These are phyloP conservation scores for Phocoena phocoena DNA, from an alignment of 2,113 vertebrate genomes.

Conservation along the genomic window DNA sequence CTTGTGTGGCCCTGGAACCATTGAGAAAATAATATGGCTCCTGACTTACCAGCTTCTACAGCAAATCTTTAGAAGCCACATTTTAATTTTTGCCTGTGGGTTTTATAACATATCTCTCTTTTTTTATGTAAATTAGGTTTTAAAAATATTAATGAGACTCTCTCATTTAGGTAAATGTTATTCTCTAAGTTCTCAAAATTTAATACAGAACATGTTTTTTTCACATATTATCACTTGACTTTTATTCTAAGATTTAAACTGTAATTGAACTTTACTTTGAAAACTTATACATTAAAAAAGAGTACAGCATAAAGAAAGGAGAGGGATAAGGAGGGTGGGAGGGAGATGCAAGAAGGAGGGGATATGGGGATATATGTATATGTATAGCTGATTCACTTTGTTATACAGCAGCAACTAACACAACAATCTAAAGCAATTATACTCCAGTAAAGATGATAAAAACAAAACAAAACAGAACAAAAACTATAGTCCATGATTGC, in stretches of 20 bases:
- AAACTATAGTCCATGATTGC: no score
- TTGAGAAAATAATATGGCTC: not conserved
- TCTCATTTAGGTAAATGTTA: not conserved
- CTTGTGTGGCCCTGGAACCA: not conserved
- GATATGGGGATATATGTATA: no score
- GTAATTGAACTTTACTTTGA: not conserved
- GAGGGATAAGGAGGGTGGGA: no score
- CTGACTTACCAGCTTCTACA: not conserved
- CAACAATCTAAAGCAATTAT: no score
- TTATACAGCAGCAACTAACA: no score
- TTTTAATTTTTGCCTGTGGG: not conserved
- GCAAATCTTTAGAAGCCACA: not conserved
- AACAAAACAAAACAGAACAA: no score
- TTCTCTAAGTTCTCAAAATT: not conserved
- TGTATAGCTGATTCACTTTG: no score
- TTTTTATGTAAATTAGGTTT: not conserved
- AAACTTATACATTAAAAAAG: not conserved
- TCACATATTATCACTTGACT: not conserved
- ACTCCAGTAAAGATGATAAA: no score
- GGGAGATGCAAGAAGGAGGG: no score
- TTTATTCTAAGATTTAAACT: constrained; percentile 10
- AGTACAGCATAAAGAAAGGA: not conserved
- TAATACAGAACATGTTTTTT: not conserved
- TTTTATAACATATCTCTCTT: not conserved
- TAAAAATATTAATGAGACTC: not conserved